These are phyloP conservation scores for Epirrita christyi DNA, from an alignment of 2,888 invertebrate species.

Conservation along the genomic window DNA sequence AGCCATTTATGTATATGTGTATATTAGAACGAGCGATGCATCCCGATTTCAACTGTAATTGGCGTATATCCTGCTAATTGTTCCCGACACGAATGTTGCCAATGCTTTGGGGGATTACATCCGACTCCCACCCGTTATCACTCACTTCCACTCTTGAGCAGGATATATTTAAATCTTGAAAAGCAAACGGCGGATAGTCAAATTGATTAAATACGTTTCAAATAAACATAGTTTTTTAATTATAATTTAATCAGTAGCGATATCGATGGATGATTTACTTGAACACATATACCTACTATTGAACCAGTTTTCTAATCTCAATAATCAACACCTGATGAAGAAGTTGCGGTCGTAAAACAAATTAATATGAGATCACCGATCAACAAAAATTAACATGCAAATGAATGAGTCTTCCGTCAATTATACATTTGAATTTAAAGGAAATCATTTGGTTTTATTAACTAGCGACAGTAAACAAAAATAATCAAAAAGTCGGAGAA, in stretches of 20 bases:
- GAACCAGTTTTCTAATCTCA: constrained; percentile 38
- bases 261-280: constrained; percentile 5
- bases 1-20: constrained; percentile 59
- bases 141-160: no score
- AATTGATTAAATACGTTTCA: no score
- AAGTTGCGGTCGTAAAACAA: constrained; percentile 49
- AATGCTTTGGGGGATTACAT: constrained; percentile 25
- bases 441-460: constrained; percentile 20
- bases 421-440: constrained; percentile 43
- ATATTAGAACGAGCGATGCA: constrained; percentile 63
- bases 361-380: constrained; percentile 56
- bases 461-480: constrained; percentile 8
- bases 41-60: constrained; percentile 60
- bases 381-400: constrained; percentile 60
- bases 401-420: constrained; percentile 52
- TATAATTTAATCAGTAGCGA: not conserved
- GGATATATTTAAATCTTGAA: no score
- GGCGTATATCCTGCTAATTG: constrained; percentile 49
- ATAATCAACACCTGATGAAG: constrained; percentile 46
- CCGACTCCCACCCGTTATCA: constrained; percentile 4
- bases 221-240: no score
- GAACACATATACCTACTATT: not conserved
- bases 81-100: constrained; percentile 32
- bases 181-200: no score
- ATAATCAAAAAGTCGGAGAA: not conserved